Percentiles rank a stretch among this genome's conserved stretches.
Conservation (phyloP, 2,888 invertebrate species). For the Platycheirus rosarum region DNA sequence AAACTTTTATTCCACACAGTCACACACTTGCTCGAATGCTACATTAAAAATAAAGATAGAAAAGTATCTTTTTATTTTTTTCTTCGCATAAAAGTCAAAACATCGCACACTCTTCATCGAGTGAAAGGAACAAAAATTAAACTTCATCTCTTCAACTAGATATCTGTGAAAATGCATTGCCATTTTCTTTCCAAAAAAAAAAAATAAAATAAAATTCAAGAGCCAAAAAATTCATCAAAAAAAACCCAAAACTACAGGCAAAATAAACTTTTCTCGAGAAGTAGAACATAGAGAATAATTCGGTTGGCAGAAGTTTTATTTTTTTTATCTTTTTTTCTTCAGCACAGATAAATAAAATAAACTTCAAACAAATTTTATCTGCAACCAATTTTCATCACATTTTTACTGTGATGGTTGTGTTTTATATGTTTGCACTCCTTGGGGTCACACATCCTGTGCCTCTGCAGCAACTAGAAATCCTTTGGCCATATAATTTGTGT, state of each 20-base stretch:
- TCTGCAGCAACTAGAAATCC: slow-evolving; percentile 16
- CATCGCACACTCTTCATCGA: slow-evolving; percentile 1
- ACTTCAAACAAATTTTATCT: slow-evolving; percentile 69
- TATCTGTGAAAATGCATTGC: slow-evolving; percentile 34
- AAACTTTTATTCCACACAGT: slow-evolving; percentile 16
- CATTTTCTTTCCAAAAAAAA: neutral
- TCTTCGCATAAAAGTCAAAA: slow-evolving; percentile 33
- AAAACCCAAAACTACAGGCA: slow-evolving; percentile 10
- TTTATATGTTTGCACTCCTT: slow-evolving; percentile 29
- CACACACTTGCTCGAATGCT: neutral
- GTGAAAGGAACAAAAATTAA: slow-evolving; percentile 5
- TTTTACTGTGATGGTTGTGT: slow-evolving; percentile 41
- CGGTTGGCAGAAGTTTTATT: slow-evolving; percentile 50
- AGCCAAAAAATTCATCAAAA: slow-evolving; percentile 41
- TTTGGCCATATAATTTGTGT: slow-evolving; percentile 48
- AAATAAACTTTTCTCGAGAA: slow-evolving; percentile 43
- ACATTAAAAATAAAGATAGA: too few relatives aligned
- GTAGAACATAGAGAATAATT: slow-evolving; percentile 57
- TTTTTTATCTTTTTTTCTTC: slow-evolving; percentile 20
- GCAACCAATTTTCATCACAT: slow-evolving; percentile 73
- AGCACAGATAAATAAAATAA: slow-evolving; percentile 52
- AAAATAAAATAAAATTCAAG: slow-evolving; percentile 8
- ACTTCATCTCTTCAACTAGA: slow-evolving; percentile 8
- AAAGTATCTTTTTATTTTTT: slow-evolving; percentile 12
- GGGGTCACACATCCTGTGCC: slow-evolving; percentile 27